phyloP scores from a whole-genome alignment of 2,888 invertebrate genomes.

The Platycheirus rosarum region DNA sequence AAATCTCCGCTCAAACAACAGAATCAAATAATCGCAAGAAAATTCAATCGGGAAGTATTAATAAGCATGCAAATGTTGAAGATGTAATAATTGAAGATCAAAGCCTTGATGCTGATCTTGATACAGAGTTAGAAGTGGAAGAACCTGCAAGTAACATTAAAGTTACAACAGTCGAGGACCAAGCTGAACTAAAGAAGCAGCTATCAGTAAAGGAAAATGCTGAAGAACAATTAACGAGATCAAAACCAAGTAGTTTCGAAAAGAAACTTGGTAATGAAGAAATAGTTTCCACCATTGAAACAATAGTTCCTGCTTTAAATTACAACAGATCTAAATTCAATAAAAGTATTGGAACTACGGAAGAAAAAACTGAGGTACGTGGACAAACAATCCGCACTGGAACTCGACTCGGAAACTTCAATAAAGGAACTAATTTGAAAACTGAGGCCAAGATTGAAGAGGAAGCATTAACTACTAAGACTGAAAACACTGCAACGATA shows the following conservation, averaged over 20 bases:
- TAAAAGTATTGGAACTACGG: background rate
- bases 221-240: background rate
- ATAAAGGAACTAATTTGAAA: background rate
- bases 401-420: background rate
- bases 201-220: background rate
- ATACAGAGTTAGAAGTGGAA: background rate
- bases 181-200: background rate
- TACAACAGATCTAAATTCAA: background rate
- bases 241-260: background rate
- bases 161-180: background rate
- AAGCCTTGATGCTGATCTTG: constrained; percentile 25
- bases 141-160: too few species aligned
- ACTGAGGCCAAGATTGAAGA: background rate
- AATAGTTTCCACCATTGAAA: background rate
- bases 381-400: background rate
- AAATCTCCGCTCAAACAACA: too few species aligned
- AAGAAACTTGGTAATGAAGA: too few species aligned
- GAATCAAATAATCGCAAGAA: too few species aligned
- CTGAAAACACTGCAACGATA: background rate
- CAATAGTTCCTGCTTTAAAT: background rate
- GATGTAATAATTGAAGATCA: constrained; percentile 7
- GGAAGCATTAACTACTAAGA: too few species aligned
- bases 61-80: background rate
- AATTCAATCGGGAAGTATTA: too few species aligned
- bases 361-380: background rate